A percentile compares a stretch with the other conserved stretches of the same genome.
These are phyloP conservation scores for Rhinoderma darwinii DNA, from an alignment of 2,113 vertebrate genomes.

Conservation along the genomic window DNA sequence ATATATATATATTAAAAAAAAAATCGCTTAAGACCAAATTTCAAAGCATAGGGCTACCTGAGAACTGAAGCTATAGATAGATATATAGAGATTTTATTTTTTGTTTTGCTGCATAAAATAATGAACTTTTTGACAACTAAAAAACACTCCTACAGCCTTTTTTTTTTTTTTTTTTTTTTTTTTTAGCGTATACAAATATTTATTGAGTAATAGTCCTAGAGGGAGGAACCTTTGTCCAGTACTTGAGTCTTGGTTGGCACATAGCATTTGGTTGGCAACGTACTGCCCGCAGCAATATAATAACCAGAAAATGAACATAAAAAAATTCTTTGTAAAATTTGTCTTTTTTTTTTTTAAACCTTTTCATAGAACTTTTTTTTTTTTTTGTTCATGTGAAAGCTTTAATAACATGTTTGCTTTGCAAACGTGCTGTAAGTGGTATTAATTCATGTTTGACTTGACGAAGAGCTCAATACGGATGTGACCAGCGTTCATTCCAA, in stretches of 20 bases:
- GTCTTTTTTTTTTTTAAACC: constrained; percentile 52
- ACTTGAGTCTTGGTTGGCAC: neutral
- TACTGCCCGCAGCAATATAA: constrained; percentile 39
- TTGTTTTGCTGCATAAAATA: constrained; percentile 41
- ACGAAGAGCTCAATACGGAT: constrained; percentile 72
- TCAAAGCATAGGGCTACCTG: constrained; percentile 51
- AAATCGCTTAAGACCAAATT: constrained; percentile 55
- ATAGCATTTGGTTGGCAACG: neutral
- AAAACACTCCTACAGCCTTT: constrained; percentile 38
- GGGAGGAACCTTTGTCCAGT: neutral
- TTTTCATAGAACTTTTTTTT: constrained; percentile 64
- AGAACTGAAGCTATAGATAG: constrained; percentile 20
- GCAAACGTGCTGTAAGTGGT: constrained; percentile 73
- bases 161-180: neutral
- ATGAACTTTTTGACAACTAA: neutral
- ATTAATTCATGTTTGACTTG: constrained; percentile 73
- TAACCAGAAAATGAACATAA: constrained; percentile 58
- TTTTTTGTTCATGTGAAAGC: constrained; percentile 68
- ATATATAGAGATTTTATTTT: neutral
- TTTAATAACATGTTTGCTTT: constrained; percentile 73
- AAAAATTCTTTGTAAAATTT: constrained; percentile 15
- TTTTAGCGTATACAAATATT: neutral
- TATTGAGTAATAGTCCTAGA: neutral
- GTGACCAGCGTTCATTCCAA: constrained; percentile 56
- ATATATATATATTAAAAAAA: neutral